Evolutionary conservation across 2,888 invertebrate species (phyloP), one percentile per base, ranked within the genome.

Genomic region (Macrosoma leucophasiata): DNA sequence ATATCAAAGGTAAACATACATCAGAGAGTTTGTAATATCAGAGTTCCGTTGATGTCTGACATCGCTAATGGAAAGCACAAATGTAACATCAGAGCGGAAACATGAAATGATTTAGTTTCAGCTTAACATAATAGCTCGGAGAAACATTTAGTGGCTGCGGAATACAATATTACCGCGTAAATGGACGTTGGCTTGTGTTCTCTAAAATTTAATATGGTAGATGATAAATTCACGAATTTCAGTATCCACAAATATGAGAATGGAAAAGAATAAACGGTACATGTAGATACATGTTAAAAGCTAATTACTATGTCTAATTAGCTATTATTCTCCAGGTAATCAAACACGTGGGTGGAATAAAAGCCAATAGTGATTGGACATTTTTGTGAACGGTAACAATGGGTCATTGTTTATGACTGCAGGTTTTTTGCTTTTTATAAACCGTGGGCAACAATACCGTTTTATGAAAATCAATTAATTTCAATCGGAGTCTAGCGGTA

Each of bases 361-460:
- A 68, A 61, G 62, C 50, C 50, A 58, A 64, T 67, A 67, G 69
- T 79, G 73, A 78, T 58, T 41, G 35, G 53, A 68, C 73, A 62
- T 67, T 73, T 70, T 56, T 37, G 55, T 55, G 56, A 58, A 63
- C 67, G 61, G 62, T 52, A 62, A 76, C 74, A 78, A 79, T 77
- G 60, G 67, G 43, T 60, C 60, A 81, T 79, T 81, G 81, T 79
- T 74, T 72, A 58, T 68, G 62, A 64, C 68, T 65, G 56, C 59
- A 30, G 12, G 17, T 24, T 40, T 36, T 30, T 28, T 17, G 55
- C 54, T n/a, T n/a, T n/a, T n/a, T n/a, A n/a, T n/a, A n/a, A n/a
- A n/a, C n/a, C n/a, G n/a, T n/a, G n/a, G n/a, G n/a, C n/a, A 15
- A 7, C n/a, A 26, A 30, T n/a, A 30, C 23, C 27, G 29, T 27